A percentile compares a stretch with the other conserved stretches of the same genome.
Conservation (phyloP, 2,888 invertebrate species). For the Lepidonotus clava region DNA sequence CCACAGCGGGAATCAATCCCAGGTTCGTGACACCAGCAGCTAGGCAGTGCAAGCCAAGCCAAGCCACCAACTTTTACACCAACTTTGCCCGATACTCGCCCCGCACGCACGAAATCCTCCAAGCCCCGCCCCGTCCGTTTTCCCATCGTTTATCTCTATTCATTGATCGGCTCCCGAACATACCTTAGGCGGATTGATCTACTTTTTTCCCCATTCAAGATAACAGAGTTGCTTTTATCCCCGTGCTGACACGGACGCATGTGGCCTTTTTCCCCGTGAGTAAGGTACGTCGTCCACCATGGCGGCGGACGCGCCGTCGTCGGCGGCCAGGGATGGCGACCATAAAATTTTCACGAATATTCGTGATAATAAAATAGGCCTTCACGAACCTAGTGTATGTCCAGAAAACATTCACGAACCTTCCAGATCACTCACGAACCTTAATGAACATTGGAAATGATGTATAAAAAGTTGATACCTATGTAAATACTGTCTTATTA, state of each 20-base stretch:
- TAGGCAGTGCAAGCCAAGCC: slow-evolving; percentile 17
- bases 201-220: background rate
- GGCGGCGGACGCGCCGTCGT: no score
- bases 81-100: background rate
- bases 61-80: background rate
- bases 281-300: background rate
- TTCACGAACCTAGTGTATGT: no score
- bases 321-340: no score
- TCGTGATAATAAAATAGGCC: no score
- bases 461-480: no score
- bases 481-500: no score
- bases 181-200: slow-evolving; percentile 13
- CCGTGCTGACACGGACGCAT: background rate
- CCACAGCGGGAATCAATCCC: background rate
- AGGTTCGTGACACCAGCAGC: slow-evolving; percentile 12
- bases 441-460: no score
- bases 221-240: slow-evolving; percentile 27
- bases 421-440: no score
- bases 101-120: background rate
- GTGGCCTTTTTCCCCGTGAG: slow-evolving; percentile 18
- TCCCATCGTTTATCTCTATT: slow-evolving; percentile 9
- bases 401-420: no score
- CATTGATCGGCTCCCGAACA: slow-evolving; percentile 7
- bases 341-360: no score
- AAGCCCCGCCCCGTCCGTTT: background rate